Base-by-base conservation (phyloP, 2,113 vertebrate genomes). In the Zosterops borbonicus region DNA sequence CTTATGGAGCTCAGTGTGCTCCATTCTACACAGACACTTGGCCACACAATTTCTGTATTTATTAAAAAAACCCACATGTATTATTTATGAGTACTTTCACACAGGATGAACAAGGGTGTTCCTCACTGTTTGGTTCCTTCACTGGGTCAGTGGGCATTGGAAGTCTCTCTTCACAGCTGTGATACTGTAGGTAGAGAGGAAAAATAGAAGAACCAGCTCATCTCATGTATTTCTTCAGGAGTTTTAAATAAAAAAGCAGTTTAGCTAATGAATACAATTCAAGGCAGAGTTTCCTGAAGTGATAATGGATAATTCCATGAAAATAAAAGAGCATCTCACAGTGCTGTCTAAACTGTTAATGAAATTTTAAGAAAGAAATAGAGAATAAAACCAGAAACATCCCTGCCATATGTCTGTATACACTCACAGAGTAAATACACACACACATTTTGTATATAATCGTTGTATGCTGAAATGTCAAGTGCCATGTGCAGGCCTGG, bases 31-130 rank as follows among this genome's bases (percentile, higher is more conserved):
- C 8, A 14, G 39, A 63, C 28, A 59, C 3, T 9, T 78, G 39
- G 35, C 68, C 59, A 35, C 29, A 67, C 6, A 16, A 9, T 64
- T 60, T 47, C 65, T 71, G 11, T 49, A n/a, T 71, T 82, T 67
- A 70, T 60, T 49, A 0, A 0, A 65, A 83, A 3, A 4, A 0
- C 5, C 9, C 14, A 31, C 17, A 33, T 52, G 5, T 59, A 35
- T 91, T 71, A 9, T 22, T 67, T 91, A 35, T 44, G 35, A 77
- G 9, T 65, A 27, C 39, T 71, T 87, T 59, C 65, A 78, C 39
- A 67, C 5, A 24, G 60, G 39, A 47, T 49, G 23, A 41, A 31
- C 5, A 28, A 74, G 29, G 6, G 27, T 47, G 35, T 35, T 77
- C 46, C 50, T 80, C 50, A 15, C 27, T 15, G 11, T 37, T 83